These are phyloP conservation scores for Spilogale gracilis DNA, from an alignment of 2,113 vertebrate genomes.

Conservation along the genomic window DNA sequence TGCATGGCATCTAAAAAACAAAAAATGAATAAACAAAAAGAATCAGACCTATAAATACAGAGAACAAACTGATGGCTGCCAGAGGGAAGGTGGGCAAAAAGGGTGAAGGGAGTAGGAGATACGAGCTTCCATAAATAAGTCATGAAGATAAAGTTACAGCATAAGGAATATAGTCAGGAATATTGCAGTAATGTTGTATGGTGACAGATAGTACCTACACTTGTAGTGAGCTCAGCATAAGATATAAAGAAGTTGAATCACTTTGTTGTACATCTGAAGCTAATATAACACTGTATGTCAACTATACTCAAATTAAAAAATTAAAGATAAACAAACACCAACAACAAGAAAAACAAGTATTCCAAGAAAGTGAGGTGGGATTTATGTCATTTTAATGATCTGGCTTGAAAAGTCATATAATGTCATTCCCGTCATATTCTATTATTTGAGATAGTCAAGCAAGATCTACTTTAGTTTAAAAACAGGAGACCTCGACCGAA, in stretches of 20 bases:
- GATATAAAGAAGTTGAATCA: not conserved
- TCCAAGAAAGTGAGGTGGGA: not conserved
- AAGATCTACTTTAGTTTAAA: not conserved
- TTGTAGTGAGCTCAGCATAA: not conserved
- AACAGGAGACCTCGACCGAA: not conserved
- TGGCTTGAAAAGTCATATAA: not conserved
- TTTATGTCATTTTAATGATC: not conserved
- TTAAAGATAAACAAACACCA: not conserved
- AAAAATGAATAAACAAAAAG: not conserved
- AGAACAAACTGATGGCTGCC: no score
- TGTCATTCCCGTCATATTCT: not conserved
- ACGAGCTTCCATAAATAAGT: not conserved
- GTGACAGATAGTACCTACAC: not conserved
- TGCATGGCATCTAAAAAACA: not conserved
- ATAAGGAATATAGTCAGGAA: not conserved
- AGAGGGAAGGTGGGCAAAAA: not conserved
- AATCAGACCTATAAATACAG: not conserved
- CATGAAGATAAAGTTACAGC: not conserved
- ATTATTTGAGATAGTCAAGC: not conserved
- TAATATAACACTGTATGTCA: not conserved
- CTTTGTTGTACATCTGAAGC: not conserved
- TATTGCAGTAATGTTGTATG: not conserved
- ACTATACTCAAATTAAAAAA: not conserved
- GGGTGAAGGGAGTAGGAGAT: not conserved
- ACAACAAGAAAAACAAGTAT: not conserved